phyloP scores from a whole-genome alignment of 2,888 invertebrate genomes.

The Graphium colonna region DNA sequence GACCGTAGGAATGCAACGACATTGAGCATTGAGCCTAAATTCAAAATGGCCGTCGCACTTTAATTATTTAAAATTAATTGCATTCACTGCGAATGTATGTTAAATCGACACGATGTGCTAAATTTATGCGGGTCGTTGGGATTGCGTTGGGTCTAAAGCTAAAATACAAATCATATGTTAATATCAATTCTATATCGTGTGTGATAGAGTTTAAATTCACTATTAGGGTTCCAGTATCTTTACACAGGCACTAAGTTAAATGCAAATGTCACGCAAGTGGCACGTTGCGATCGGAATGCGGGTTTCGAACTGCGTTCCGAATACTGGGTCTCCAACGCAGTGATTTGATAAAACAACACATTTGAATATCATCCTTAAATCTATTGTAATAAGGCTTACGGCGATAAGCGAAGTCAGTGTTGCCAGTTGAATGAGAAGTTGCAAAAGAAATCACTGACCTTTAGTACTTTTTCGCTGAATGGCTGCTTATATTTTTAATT shows the following conservation, averaged over 20 bases:
- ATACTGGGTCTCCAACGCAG: slow-evolving; percentile 34
- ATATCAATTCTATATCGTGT: slow-evolving; percentile 26
- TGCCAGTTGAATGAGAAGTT: slow-evolving; percentile 25
- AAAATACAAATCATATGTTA: not conserved
- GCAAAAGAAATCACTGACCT: slow-evolving; percentile 48
- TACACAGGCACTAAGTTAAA: slow-evolving; percentile 39
- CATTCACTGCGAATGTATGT: slow-evolving; percentile 7
- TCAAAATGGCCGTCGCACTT: not conserved
- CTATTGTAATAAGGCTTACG: slow-evolving; percentile 21
- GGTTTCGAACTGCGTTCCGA: slow-evolving; percentile 46
- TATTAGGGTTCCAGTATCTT: slow-evolving; percentile 29
- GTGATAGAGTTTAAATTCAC: slow-evolving; percentile 28
- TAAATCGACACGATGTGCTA: slow-evolving; percentile 9
- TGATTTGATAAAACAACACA: slow-evolving; percentile 23
- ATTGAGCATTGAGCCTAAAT: no score
- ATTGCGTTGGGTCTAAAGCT: not conserved
- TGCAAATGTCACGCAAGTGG: slow-evolving; percentile 61
- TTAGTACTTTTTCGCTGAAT: slow-evolving; percentile 26
- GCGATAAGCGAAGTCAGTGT: slow-evolving; percentile 12
- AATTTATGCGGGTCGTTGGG: slow-evolving; percentile 12
- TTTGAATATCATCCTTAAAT: slow-evolving; percentile 32
- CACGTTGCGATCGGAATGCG: slow-evolving; percentile 57
- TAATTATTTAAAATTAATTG: slow-evolving; percentile 14
- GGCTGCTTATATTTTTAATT: slow-evolving; percentile 22
- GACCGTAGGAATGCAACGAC: no score